Base-by-base conservation (phyloP, 2,113 vertebrate genomes). In the Oenanthe oenanthe region DNA sequence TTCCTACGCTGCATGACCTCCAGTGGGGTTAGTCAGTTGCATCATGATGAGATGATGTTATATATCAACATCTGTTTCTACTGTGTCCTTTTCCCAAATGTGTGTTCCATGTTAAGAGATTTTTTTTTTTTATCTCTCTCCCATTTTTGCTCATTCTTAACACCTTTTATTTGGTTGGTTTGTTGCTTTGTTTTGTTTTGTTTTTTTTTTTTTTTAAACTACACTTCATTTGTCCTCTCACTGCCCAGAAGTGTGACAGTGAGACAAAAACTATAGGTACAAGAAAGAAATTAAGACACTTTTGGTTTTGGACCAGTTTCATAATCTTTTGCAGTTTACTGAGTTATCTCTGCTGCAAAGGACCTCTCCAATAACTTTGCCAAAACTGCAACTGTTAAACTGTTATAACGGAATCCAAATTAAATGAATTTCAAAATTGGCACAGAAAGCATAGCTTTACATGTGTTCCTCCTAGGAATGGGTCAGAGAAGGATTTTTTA, bases 41-140 rank as follows among this genome's bases (percentile, higher is more conserved):
- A 80, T 85, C 72, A 92, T 40, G 38, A 83, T 70, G 88, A 95
- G 74, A 61, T 7, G 7, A 92, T 87, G 62, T 88, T 93, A 63
- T 76, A 43, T 66, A 93, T 88, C 71, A 84, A 86, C 88, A 94
- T 96, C 82, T 94, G 71, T 85, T 96, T 95, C 71, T 70, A 26
- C 56, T 83, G 38, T 47, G 22, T 88, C 36, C 3, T 0, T 82
- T 92, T 89, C 67, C 87, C 87, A 51, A 43, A n/a, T 43, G 22
- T 57, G 40, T 70, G 73, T 94, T 47, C 32, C 43, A 8, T 42
- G 38, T 66, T 38, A 58, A 2, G 6, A 70, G 62, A 24, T 82
- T 82, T 79, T 47, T n/a, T 22, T 22, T 92, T 19, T 88, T 81
- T 73, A 11, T 85, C 16, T 65, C 20, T 50, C 7, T 79, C 9